These are phyloP conservation scores for Eupithecia exiguata DNA, from an alignment of 2,888 invertebrate genomes.

Conservation along the genomic window DNA sequence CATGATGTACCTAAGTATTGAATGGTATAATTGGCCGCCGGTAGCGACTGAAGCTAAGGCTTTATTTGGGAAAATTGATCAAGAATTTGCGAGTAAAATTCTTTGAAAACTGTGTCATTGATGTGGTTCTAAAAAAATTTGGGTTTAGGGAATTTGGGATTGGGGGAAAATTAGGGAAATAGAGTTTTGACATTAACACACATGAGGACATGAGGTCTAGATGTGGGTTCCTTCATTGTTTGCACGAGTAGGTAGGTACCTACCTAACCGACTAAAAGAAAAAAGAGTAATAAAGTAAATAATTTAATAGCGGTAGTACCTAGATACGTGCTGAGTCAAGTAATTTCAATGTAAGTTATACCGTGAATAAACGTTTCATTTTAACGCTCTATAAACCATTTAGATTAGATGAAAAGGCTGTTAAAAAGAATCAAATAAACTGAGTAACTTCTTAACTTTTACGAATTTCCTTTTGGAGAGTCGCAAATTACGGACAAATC, in stretches of 20 bases:
- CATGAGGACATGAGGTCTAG: too few relatives aligned
- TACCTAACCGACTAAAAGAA: background rate
- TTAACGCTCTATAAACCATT: slow-evolving; percentile 5
- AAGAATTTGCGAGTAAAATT: background rate
- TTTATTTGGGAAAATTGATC: background rate
- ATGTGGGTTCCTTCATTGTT: too few relatives aligned
- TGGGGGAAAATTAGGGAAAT: too few relatives aligned
- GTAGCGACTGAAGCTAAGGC: background rate
- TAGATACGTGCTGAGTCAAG: background rate
- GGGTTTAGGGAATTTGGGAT: too few relatives aligned
- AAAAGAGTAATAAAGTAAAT: background rate
- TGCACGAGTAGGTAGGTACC: too few relatives aligned
- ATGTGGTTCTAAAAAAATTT: too few relatives aligned
- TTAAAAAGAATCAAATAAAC: background rate
- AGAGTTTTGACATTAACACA: too few relatives aligned
- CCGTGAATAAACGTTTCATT: slow-evolving; percentile 1
- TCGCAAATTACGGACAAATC: slow-evolving; percentile 35
- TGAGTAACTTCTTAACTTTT: background rate
- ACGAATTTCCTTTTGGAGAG: slow-evolving; percentile 41
- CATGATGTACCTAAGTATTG: background rate
- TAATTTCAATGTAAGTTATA: background rate
- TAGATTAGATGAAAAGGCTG: background rate
- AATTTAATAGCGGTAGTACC: background rate
- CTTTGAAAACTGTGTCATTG: background rate
- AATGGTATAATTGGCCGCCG: background rate